Conservation (phyloP, 2,888 invertebrate genomes). For the Bhutanitis thaidina region DNA sequence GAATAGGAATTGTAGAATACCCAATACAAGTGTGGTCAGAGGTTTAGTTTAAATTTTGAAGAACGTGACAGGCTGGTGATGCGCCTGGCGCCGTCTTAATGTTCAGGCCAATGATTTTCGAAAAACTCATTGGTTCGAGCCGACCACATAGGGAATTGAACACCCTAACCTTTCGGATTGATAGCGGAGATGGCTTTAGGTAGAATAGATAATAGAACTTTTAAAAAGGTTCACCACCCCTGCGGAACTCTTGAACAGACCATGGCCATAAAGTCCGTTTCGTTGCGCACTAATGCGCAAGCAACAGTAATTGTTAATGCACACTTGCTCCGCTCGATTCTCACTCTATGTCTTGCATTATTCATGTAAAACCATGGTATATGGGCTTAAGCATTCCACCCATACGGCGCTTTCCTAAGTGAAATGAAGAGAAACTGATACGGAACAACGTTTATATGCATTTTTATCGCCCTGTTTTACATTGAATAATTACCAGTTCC, state of each 20-base stretch:
- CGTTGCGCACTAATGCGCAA: not conserved
- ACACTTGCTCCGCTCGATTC: not conserved
- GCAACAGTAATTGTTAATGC: not conserved
- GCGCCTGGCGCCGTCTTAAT: too few relatives aligned
- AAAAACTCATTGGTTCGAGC: too few relatives aligned
- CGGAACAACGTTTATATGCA: slow-evolving; percentile 24
- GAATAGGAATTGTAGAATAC: too few relatives aligned
- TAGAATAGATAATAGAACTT: too few relatives aligned
- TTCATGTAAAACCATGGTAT: slow-evolving; percentile 19
- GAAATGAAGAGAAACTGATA: slow-evolving; percentile 38
- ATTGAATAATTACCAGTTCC: too few relatives aligned
- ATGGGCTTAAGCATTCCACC: slow-evolving; percentile 21
- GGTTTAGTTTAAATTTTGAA: too few relatives aligned
- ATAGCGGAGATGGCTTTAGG: too few relatives aligned
- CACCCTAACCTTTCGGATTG: too few relatives aligned
- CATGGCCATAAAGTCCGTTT: not conserved
- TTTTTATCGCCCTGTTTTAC: slow-evolving; percentile 24
- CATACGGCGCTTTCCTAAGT: slow-evolving; percentile 34
- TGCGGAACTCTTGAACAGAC: not conserved
- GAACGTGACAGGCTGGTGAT: too few relatives aligned
- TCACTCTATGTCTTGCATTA: slow-evolving; percentile 21
- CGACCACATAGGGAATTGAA: too few relatives aligned
- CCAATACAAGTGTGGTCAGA: too few relatives aligned
- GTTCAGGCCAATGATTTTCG: too few relatives aligned
- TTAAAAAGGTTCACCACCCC: not conserved